phyloP scores from a whole-genome alignment of 2,888 invertebrate genomes.

The Hypomecis punctinalis region DNA sequence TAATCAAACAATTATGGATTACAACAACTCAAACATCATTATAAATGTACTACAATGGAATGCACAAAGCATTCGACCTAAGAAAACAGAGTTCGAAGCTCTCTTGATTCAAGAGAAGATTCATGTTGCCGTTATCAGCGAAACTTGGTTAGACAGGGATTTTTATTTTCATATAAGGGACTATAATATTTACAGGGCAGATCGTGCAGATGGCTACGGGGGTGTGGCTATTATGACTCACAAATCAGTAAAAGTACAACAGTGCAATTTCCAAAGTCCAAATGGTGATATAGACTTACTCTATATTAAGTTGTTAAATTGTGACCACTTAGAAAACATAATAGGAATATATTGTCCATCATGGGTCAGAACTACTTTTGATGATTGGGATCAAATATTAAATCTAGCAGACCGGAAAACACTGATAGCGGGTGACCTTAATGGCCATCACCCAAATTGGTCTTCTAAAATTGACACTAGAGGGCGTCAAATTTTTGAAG shows the following conservation, averaged over 20 bases:
- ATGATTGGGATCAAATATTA: constrained; percentile 11
- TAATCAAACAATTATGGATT: not conserved
- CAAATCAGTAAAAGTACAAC: constrained; percentile 35
- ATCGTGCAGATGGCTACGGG: constrained; percentile 43
- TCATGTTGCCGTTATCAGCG: constrained; percentile 43
- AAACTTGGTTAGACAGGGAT: constrained; percentile 45
- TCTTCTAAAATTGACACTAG: not conserved
- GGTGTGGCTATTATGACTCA: constrained; percentile 46
- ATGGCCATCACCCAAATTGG: too few species aligned
- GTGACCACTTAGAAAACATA: not conserved
- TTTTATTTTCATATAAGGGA: constrained; percentile 29
- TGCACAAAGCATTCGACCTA: constrained; percentile 44
- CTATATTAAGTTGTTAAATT: not conserved
- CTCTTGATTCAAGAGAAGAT: constrained; percentile 41
- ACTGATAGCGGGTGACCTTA: too few species aligned
- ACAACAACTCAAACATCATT: not conserved
- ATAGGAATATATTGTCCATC: not conserved
- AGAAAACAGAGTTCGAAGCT: constrained; percentile 31
- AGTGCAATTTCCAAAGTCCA: not conserved
- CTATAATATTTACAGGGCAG: constrained; percentile 42
- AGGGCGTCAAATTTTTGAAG: not conserved
- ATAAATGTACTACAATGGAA: constrained; percentile 43
- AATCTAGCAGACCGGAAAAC: too few species aligned
- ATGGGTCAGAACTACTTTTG: not conserved
- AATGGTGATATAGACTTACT: not conserved